A percentile compares a stretch with the other conserved stretches of the same genome.
Evolutionary conservation across 2,888 invertebrate species (phyloP).

Genomic region (Drosophila heteroneura): DNA sequence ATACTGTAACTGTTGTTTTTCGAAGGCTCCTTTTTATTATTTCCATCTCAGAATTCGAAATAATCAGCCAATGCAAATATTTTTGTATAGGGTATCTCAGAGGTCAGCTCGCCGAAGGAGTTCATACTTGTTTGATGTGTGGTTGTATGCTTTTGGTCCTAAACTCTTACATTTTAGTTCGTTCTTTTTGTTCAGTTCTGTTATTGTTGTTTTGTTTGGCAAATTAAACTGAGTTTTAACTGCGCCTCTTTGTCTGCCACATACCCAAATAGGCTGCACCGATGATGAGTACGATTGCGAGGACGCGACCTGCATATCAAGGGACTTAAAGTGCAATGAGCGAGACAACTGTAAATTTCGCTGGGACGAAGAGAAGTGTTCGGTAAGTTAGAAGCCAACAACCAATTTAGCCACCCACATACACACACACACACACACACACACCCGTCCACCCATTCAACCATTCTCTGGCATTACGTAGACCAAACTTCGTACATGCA

Average conservation of each 20-base stretch:
- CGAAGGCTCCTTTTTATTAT: too few species aligned
- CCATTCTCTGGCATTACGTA: slow-evolving; percentile 8
- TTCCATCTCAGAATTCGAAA: neutral
- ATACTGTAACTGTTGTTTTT: too few species aligned
- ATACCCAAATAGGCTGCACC: slow-evolving; percentile 51
- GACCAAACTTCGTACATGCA: slow-evolving; percentile 50
- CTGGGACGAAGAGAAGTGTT: slow-evolving; percentile 90
- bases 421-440: neutral
- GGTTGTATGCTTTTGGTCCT: slow-evolving; percentile 10
- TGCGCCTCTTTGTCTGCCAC: slow-evolving; percentile 7
- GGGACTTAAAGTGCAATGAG: slow-evolving; percentile 89
- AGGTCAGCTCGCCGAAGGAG: neutral
- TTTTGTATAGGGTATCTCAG: neutral
- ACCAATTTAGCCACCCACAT: neutral
- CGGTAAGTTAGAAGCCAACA: slow-evolving; percentile 82
- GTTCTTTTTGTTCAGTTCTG: neutral
- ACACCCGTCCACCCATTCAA: slow-evolving; percentile 1
- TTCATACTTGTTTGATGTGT: slow-evolving; percentile 5
- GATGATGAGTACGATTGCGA: slow-evolving; percentile 92
- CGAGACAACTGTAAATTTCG: slow-evolving; percentile 92
- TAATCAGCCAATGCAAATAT: neutral
- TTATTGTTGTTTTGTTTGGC: slow-evolving; percentile 2
- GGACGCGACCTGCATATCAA: slow-evolving; percentile 93
- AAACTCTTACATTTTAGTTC: neutral
- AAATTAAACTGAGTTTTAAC: slow-evolving; percentile 15